Evolutionary conservation across 2,113 vertebrate genomes (phyloP), one percentile per base, ranked within the genome.

Genomic region (Campylorhamphus procurvoides): DNA sequence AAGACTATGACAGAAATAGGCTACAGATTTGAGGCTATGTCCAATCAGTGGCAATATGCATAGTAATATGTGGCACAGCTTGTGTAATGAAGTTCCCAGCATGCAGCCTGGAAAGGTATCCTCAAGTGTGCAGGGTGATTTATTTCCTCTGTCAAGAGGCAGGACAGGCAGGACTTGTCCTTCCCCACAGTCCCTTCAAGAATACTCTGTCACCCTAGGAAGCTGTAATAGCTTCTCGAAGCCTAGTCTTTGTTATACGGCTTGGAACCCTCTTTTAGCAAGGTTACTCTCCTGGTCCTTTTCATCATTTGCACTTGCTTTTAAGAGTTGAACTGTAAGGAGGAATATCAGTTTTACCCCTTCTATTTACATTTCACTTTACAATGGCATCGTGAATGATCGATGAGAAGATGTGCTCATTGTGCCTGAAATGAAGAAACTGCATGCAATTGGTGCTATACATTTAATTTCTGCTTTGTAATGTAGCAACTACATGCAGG

Each of bases 11-110:
- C 98, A 99, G 98, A 99, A 99, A 98, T 99, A 99, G 98, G 98
- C 98, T 99, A 98, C 91, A 73, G 97, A 97, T 98, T 97, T 97
- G 97, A 88, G 93, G 95, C 97, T 96, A 86, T 94, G 98, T 98
- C 98, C 99, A 99, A 99, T 99, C 98, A 99, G 98, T 98, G 98
- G 97, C 98, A 98, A 98, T 99, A 98, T 99, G 98, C 99, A 99
- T 99, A 99, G 98, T 99, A 99, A 99, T 99, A 98, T 98, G 98
- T 98, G 98, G 99, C 98, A 99, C 98, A 98, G 99, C 98, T 98
- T 99, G 98, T 98, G 98, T 99, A 99, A 99, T 99, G 99, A 99
- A 99, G 99, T 99, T 99, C 99, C 98, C 99, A 99, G 99, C 98
- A 91, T 99, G 99, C 97, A 98, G 99, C 98, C 99, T 99, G 98